These are phyloP conservation scores for Hesperophylax magnus DNA, from an alignment of 1,140 invertebrate genomes.

Conservation along the genomic window DNA sequence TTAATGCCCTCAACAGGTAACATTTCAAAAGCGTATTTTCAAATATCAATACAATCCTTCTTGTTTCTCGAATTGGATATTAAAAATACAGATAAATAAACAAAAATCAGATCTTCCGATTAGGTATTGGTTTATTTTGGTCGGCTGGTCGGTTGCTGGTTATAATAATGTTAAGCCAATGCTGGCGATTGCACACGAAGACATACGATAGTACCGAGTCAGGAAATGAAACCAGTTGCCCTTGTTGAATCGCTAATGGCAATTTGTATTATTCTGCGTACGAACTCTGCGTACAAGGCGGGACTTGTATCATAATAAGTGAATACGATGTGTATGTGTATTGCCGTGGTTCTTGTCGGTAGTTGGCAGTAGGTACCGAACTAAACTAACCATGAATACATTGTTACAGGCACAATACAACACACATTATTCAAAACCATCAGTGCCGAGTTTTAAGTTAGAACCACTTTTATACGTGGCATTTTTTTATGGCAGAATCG, in stretches of 20 bases:
- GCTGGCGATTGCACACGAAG: constrained; percentile 20
- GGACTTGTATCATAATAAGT: constrained; percentile 34
- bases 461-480: too few relatives aligned
- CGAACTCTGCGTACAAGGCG: constrained; percentile 43
- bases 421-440: too few relatives aligned
- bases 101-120: too few relatives aligned
- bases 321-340: constrained; percentile 12
- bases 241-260: constrained; percentile 55
- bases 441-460: too few relatives aligned
- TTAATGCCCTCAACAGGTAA: not conserved
- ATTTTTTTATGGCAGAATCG: too few relatives aligned
- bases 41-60: too few relatives aligned
- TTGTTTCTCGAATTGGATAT: too few relatives aligned
- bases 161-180: not conserved
- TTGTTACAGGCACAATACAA: too few relatives aligned
- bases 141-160: too few relatives aligned
- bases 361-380: not conserved
- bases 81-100: too few relatives aligned
- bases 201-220: constrained; percentile 36
- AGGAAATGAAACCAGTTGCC: constrained; percentile 56
- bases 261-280: constrained; percentile 49
- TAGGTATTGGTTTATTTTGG: too few relatives aligned
- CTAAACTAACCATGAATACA: too few relatives aligned
- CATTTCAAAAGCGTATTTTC: not conserved
- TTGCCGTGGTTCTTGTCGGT: not conserved